Evolutionary conservation across 2,888 invertebrate species (phyloP).

Genomic region (Cryptus armator): DNA sequence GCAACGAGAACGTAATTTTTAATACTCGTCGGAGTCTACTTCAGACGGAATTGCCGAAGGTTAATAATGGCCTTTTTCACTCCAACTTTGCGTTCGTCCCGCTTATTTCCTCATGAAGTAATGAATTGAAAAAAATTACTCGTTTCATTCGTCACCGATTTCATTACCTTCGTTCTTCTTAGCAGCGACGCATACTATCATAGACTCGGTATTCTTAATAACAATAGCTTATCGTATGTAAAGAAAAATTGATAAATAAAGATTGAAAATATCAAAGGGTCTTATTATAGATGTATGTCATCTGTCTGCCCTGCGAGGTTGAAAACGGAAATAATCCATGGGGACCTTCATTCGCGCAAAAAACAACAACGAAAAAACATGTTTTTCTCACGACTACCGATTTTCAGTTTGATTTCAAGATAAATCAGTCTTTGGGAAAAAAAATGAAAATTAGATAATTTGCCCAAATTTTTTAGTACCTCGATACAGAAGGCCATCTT

Average conservation of each 20-base stretch:
- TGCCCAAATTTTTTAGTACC: too few species aligned
- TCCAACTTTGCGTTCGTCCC: conserved; percentile 27
- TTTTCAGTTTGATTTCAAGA: too few species aligned
- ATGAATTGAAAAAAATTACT: conserved; percentile 53
- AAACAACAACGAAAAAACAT: too few species aligned
- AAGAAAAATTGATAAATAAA: not conserved
- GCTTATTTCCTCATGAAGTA: conserved; percentile 24
- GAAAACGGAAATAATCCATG: too few species aligned
- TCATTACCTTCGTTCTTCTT: conserved; percentile 10
- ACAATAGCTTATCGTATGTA: not conserved
- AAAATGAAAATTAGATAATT: too few species aligned
- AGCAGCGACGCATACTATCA: not conserved
- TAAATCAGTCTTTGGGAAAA: too few species aligned
- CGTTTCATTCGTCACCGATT: conserved; percentile 18
- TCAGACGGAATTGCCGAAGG: conserved; percentile 53
- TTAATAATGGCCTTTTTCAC: conserved; percentile 57
- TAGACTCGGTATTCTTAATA: not conserved
- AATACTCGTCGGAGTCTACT: conserved; percentile 51
- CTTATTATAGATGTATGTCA: not conserved
- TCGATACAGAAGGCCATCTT: too few species aligned
- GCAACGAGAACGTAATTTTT: conserved; percentile 67
- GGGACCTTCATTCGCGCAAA: too few species aligned
- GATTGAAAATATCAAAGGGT: not conserved
- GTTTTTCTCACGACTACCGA: too few species aligned
- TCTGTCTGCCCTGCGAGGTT: too few species aligned